phyloP scores from a whole-genome alignment of 2,113 vertebrate species.

The Oceanodroma tethys region DNA sequence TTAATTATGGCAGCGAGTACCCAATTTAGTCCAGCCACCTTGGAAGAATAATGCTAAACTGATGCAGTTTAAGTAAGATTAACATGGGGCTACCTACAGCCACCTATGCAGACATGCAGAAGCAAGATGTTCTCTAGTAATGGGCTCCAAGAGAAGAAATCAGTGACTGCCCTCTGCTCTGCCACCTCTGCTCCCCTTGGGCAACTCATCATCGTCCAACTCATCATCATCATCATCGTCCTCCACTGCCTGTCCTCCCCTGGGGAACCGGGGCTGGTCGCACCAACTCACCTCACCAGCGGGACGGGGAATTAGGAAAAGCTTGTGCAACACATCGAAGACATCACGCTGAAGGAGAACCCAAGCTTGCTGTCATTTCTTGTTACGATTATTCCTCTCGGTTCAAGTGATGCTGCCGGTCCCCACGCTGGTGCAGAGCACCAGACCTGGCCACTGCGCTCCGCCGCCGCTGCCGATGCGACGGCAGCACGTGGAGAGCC shows the following conservation, averaged over 20 bases:
- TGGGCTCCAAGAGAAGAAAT: neutral
- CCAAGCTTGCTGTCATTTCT: neutral
- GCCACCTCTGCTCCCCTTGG: neutral
- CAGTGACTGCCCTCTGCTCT: neutral
- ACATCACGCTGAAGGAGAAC: neutral
- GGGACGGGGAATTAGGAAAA: neutral
- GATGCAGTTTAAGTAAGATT: neutral
- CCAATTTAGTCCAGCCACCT: neutral
- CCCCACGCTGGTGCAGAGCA: neutral
- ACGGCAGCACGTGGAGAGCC: neutral
- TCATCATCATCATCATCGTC: too few relatives aligned
- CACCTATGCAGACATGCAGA: neutral
- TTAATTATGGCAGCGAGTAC: neutral
- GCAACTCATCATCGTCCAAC: neutral
- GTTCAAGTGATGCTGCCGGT: too few relatives aligned
- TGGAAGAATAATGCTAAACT: neutral
- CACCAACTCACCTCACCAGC: too few relatives aligned
- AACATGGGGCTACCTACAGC: neutral
- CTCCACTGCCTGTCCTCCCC: neutral
- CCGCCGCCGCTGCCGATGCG: neutral
- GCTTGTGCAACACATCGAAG: too few relatives aligned
- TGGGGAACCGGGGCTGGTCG: too few relatives aligned
- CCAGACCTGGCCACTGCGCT: rapidly evolving
- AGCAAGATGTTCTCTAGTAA: neutral
- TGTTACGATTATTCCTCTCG: rapidly evolving